Base-by-base conservation (phyloP, 2,797 vertebrate species). In the Ibycter americanus region DNA sequence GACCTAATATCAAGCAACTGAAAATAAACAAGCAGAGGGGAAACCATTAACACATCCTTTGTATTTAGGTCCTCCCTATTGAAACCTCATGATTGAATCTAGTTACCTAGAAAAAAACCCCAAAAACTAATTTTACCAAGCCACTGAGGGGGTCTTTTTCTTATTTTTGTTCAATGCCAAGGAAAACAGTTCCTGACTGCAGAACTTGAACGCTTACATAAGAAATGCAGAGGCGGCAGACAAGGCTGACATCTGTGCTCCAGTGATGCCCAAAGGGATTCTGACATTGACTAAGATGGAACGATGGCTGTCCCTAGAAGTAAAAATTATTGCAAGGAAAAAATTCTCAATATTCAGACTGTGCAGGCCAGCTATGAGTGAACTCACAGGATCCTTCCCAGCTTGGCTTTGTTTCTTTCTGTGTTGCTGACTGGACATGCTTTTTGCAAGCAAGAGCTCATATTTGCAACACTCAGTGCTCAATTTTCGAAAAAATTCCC, bases 381-480 rank as follows among this genome's bases (percentile, higher is more conserved):
- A 89, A 87, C 34, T 91, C 42, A 68, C 36, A 68, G 36, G 55
- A 36, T 46, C 29, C 40, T 79, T 70, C 59, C 44, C 29, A 76
- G 38, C 59, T 56, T 59, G 19, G 20, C 56, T 76, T 84, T 83
- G 15, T 74, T 96, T 59, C 47, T 78, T 21, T 74, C 34, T 83
- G 66, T 51, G 2, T 6, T 67, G 52, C 73, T 87, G 68, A 59
- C 49, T 38, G 71, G 78, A 83, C 29, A 42, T 4, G 7, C 19
- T 76, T 90, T 87, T 89, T 73, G 70, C 56, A 42, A 12, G 9
- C 12, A 40, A 72, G 32, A 49, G 19, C 14, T 82, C n/a, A 3
- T 40, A 85, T 77, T 59, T 87, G 61, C 77, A 85, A 90, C 52
- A 52, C 34, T 90, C 40, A 87, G 61, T 17, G 27, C 29, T 84